Base-by-base conservation (phyloP, 2,113 vertebrate genomes). In the Heterotilapia buettikoferi region DNA sequence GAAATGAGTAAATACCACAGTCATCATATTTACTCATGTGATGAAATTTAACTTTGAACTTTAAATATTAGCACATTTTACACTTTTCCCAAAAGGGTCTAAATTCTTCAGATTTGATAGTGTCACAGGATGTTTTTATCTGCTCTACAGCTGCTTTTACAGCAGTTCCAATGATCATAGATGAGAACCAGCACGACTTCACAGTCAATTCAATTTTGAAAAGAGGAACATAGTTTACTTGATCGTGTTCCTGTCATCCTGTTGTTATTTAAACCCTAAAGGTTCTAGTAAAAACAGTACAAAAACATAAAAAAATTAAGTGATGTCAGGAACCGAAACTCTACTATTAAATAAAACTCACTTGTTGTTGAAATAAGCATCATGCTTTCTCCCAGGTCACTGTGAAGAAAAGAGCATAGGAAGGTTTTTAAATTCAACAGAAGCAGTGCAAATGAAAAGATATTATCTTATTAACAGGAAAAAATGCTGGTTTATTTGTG, bases 311-410 rank as follows among this genome's bases (percentile, higher is more conserved):
- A 6, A 6, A 59, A 18, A 21, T n/a, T 2, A 53, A 53, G 6
- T 6, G 24, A 5, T 9, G 21, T 2, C 3, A 19, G 7, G 11
- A 9, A 31, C 45, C 0, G 2, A 31, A 53, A n/a, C 29, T 80
- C 10, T 50, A 16, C 3, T 3, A 16, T 24, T 11, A 61, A 73
- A 40, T 45, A 56, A 9, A 16, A 96, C 97, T 97, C 84, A 99
- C 98, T 96, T 82, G 85, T 19, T 73, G 66, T n/a, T 31, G 87
- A 53, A 81, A 98, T 97, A 33, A 98, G 98, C 40, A 86, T 94
- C 38, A 97, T 43, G 0, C 83, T 87, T 93, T 98, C 98, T 89
- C 9, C 59, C 76, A 85, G 1, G 61, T 93, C 84, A 19, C 95
- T 95, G 91, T 21, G 80, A 85, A 83, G 29, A 33, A 40, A n/a